Evolutionary conservation across 2,888 invertebrate species (phyloP).

Genomic region (Hemicrepidius hirtus): DNA sequence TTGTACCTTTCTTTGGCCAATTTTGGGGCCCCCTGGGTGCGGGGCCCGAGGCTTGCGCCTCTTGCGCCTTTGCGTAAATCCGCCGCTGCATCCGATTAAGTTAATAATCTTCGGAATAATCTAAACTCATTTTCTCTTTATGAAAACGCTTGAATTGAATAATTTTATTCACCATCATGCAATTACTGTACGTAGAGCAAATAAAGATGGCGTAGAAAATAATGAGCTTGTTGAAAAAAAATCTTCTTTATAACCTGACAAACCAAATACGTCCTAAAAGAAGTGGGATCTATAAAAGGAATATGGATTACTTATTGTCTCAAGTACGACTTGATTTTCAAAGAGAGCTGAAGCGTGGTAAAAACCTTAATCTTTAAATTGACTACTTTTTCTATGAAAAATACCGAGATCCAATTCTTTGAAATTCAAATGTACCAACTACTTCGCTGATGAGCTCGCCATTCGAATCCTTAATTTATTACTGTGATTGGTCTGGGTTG

Average conservation of each 20-base stretch:
- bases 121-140: no score
- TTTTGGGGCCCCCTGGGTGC: no score
- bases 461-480: constrained; percentile 39
- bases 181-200: neutral
- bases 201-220: constrained; percentile 1
- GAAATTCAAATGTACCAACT: constrained; percentile 49
- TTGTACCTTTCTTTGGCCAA: no score
- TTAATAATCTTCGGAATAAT: no score
- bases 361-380: constrained; percentile 51
- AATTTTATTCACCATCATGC: no score
- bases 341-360: constrained; percentile 44
- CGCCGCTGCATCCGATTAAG: no score
- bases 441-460: constrained; percentile 46
- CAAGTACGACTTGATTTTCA: constrained; percentile 47
- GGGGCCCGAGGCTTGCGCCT: no score
- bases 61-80: no score
- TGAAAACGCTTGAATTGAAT: no score
- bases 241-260: constrained; percentile 25
- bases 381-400: constrained; percentile 50
- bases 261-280: constrained; percentile 39
- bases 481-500: constrained; percentile 28
- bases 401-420: constrained; percentile 44
- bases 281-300: constrained; percentile 37
- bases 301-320: constrained; percentile 48
- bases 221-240: neutral